Evolutionary conservation across 2,888 invertebrate genomes (phyloP), one percentile per base, ranked within the genome.

Genomic region (Coleophora flavipennella): DNA sequence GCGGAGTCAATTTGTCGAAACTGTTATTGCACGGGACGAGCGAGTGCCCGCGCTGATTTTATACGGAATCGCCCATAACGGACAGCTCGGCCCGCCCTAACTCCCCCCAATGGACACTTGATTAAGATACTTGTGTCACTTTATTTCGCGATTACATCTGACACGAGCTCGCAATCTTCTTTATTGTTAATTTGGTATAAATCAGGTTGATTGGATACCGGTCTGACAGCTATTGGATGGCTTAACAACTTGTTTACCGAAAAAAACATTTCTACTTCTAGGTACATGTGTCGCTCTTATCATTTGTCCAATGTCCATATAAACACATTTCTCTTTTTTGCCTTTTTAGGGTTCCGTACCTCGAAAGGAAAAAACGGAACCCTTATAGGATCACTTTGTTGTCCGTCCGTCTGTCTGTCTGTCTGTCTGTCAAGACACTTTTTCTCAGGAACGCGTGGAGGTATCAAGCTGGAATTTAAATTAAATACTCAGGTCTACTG

Each of bases 101-200:
- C 70, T 73, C 76, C 67, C 53, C 50, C 57, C 66, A 80, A 79
- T 80, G 74, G 75, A 73, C 73, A 71, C 77, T 79, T 80, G 78
- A 83, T 81, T 79, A 81, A 78, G 81, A 77, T 73, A 76, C 75
- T 81, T 66, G 72, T 75, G 72, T 72, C 76, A 73, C 74, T 79
- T 81, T 77, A 80, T 78, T 73, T 67, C 60, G 69, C 71, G 76
- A 80, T 80, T 76, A 78, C 72, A 73, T 70, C 69, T 70, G 70
- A 72, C 69, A 63, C 67, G 65, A 66, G 67, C 67, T 65, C 62
- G 60, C 67, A 65, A 71, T 71, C 67, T 73, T 56, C 63, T 75
- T 74, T 74, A 76, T 67, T 68, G 72, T 70, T 70, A 73, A 70
- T 68, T 69, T 59, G 53, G 49, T 50, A 64, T 65, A 67, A 67